phyloP scores from a whole-genome alignment of 2,797 vertebrate species.

The Clarias platycephalus region DNA sequence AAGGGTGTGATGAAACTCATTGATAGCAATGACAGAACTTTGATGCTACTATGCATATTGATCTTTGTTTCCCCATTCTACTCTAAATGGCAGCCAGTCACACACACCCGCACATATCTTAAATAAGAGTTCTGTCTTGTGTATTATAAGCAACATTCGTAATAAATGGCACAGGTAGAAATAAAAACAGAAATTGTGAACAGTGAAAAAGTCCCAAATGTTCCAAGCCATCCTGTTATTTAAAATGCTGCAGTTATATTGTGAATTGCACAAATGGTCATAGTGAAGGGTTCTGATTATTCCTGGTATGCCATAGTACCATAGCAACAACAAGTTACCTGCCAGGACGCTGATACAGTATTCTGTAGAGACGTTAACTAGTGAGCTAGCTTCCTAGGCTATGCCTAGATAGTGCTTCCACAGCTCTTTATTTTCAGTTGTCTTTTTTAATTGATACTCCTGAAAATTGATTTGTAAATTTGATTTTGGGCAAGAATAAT shows the following conservation, averaged over 20 bases:
- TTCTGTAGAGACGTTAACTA: conserved; percentile 17
- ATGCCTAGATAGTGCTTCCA: neutral
- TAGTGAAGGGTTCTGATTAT: conserved; percentile 43
- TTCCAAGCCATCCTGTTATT: conserved; percentile 21
- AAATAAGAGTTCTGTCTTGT: conserved; percentile 15
- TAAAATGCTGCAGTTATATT: conserved; percentile 21
- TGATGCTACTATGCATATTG: conserved; percentile 50
- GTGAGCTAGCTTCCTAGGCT: conserved; percentile 3
- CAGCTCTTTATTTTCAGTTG: neutral
- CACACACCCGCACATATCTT: neutral
- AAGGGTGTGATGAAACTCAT: neutral
- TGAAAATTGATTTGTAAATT: neutral
- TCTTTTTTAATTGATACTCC: neutral
- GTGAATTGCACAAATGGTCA: conserved; percentile 34
- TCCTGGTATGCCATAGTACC: conserved; percentile 27
- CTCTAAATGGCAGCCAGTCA: neutral
- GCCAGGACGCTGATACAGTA: conserved; percentile 27
- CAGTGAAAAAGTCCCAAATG: neutral
- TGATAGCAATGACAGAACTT: conserved; percentile 27
- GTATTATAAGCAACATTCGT: conserved; percentile 5
- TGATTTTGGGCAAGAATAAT: neutral
- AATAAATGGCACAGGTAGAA: conserved; percentile 15
- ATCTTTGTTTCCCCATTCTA: conserved; percentile 24
- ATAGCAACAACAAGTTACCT: conserved; percentile 43
- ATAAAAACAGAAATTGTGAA: neutral